Evolutionary conservation across 2,113 vertebrate genomes (phyloP), one percentile per base, ranked within the genome.

Genomic region (Physeter macrocephalus): DNA sequence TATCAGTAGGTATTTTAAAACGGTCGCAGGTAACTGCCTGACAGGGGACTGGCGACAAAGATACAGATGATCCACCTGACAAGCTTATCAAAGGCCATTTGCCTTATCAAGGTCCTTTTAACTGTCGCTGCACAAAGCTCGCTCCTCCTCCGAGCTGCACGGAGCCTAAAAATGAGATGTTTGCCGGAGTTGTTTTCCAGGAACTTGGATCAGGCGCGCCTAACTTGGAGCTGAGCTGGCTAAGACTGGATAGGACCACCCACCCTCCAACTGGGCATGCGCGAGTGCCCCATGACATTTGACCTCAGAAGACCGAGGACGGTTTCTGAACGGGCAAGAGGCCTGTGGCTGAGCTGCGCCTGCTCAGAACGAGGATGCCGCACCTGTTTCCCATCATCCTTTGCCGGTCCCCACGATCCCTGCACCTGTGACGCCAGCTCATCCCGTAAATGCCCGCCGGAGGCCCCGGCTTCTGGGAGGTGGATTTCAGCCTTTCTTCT

Each of bases 401-500:
- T 57, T 12, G 6, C 20, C 2, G 11, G 2, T 21, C n/a, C 12
- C 34, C 7, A 57, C 23, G 52, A 4, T 9, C n/a, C 12, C 21
- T 0, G 21, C n/a, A 2, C 52, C 52, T 36, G 20, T 2, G 2
- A n/a, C 0, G 0, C 21, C 34, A 15, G 34, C 77, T 39, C 21
- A 25, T 57, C n/a, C 12, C 21, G 36, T 57, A 27, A 80, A 36
- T 80, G 57, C n/a, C 34, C 1, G 20, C 25, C 15, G 15, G 49
- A 5, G 1, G 8, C 34, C 34, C 34, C 6, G 0, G 0, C 49
- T 21, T 80, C 49, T 1, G 2, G 21, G 6, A 25, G 34, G 23
- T 0, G n/a, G 3, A 8, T 15, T 1, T 13, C n/a, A 36, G 34
- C 14, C 7, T 39, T 13, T 25, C 21, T 57, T 27, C 77, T 80